phyloP scores from a whole-genome alignment of 2,797 vertebrate species.

The Lacerta bilineata region DNA sequence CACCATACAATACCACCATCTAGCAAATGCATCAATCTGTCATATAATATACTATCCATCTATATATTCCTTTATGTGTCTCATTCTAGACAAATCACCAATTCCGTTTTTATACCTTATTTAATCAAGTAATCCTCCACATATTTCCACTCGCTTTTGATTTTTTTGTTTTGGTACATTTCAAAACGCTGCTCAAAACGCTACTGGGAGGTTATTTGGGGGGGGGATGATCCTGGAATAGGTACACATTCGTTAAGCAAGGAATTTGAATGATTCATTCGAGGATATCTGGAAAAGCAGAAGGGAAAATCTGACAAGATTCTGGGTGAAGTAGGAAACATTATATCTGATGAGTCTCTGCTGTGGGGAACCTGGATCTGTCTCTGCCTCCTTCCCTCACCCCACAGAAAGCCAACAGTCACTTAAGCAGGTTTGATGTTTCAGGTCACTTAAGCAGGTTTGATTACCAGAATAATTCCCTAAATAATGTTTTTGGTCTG shows the following conservation, averaged over 20 bases:
- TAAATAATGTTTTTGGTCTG: not conserved
- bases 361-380: not conserved
- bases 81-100: too few species aligned
- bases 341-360: not conserved
- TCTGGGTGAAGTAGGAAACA: not conserved
- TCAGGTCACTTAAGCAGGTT: not conserved
- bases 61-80: too few species aligned
- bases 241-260: not conserved
- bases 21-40: too few species aligned
- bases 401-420: not conserved
- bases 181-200: too few species aligned
- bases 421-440: not conserved
- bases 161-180: too few species aligned
- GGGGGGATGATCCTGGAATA: conserved; percentile 45
- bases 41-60: too few species aligned
- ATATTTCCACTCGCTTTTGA: too few species aligned
- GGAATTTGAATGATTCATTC: conserved; percentile 16
- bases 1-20: too few species aligned
- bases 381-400: not conserved
- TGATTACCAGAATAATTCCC: not conserved
- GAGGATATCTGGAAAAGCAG: conserved; percentile 14
- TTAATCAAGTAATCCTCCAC: too few species aligned
- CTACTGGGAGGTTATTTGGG: conserved; percentile 19
- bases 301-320: not conserved
- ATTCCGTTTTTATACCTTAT: too few species aligned